Evolutionary conservation across 2,888 invertebrate genomes (phyloP).

Genomic region (Lasiommata megera): DNA sequence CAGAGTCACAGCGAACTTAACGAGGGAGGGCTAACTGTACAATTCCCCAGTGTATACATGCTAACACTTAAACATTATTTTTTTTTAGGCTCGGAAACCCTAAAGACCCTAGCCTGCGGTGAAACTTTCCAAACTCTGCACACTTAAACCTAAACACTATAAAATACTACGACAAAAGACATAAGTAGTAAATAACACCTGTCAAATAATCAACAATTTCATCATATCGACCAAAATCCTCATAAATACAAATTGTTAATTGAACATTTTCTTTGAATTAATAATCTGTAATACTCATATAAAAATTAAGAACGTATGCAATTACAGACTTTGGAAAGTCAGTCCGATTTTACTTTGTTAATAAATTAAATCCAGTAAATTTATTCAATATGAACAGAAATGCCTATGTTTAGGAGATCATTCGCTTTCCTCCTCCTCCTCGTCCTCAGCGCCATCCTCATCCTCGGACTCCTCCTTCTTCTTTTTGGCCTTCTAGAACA

Average conservation of each 20-base stretch:
- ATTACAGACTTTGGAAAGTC: conserved; percentile 77
- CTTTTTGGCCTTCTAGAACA: conserved; percentile 71
- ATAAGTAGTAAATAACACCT: conserved; percentile 54
- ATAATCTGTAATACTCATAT: conserved; percentile 32
- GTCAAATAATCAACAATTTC: conserved; percentile 61
- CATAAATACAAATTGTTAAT: conserved; percentile 34
- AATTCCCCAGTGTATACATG: conserved; percentile 79
- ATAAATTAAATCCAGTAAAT: conserved; percentile 81
- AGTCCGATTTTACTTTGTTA: conserved; percentile 76
- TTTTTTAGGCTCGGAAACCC: conserved; percentile 73
- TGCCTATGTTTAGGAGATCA: conserved; percentile 76
- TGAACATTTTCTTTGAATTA: conserved; percentile 29
- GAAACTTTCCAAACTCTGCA: conserved; percentile 79
- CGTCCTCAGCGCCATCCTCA: conserved; percentile 83
- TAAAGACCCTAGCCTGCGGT: conserved; percentile 72
- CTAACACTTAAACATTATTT: conserved; percentile 80
- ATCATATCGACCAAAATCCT: conserved; percentile 52
- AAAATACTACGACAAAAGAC: conserved; percentile 54
- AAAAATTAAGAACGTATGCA: conserved; percentile 30
- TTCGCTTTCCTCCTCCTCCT: conserved; percentile 85
- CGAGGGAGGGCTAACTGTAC: conserved; percentile 81
- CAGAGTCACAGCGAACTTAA: conserved; percentile 80
- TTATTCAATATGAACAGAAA: conserved; percentile 79
- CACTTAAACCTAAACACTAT: conserved; percentile 48
- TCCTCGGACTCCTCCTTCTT: conserved; percentile 85